Conservation (phyloP, 2,888 invertebrate species). For the Eupithecia subumbrata region DNA sequence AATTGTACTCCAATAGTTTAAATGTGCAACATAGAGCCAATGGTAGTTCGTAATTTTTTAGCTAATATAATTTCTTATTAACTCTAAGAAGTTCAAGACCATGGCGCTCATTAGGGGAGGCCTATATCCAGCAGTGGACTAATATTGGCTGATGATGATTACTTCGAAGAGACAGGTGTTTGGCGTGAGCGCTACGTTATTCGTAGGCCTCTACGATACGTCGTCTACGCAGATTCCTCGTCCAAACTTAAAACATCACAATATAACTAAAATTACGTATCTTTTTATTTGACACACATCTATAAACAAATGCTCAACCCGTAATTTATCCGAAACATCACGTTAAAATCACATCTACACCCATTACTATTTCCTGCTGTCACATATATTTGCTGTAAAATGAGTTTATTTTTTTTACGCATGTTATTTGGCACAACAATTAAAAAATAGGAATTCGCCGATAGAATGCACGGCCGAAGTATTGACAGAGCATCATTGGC, state of each 20-base stretch:
- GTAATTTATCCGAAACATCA: constrained; percentile 5
- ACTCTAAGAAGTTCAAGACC: no score
- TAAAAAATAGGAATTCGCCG: constrained; percentile 67
- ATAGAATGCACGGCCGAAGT: constrained; percentile 73
- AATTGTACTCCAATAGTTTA: no score
- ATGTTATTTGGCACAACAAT: constrained; percentile 72
- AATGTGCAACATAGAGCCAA: no score
- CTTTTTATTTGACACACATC: neutral
- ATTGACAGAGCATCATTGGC: constrained; percentile 83
- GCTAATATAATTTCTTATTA: no score
- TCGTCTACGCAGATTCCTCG: neutral
- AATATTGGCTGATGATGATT: neutral
- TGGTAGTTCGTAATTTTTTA: no score
- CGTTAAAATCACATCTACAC: constrained; percentile 7
- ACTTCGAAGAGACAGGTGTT: constrained; percentile 1
- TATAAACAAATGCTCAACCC: constrained; percentile 1
- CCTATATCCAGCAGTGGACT: no score
- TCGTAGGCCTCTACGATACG: neutral
- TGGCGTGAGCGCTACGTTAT: neutral
- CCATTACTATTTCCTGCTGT: constrained; percentile 12
- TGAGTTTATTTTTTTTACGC: constrained; percentile 36
- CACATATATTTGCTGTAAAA: constrained; percentile 19
- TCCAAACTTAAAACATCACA: neutral
- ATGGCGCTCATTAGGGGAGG: no score
- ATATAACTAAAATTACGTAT: constrained; percentile 3